Evolutionary conservation across 2,113 vertebrate species (phyloP).

Genomic region (Epinephelus cyanopodus): DNA sequence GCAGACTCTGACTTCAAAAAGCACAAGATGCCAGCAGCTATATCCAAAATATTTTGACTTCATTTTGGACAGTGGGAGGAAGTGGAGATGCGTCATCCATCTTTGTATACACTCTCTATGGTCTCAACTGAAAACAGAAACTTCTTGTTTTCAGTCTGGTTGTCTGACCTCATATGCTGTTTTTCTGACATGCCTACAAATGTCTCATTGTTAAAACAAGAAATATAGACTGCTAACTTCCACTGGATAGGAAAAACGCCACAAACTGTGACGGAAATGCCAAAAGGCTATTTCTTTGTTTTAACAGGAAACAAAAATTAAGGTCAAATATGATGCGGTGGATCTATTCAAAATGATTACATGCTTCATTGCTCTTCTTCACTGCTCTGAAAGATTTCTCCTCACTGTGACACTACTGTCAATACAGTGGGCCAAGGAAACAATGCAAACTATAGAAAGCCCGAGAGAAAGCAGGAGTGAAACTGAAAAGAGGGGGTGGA

Average conservation of each 20-base stretch:
- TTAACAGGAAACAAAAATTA: slow-evolving; percentile 79
- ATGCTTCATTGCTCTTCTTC: slow-evolving; percentile 72
- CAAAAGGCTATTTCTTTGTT: slow-evolving; percentile 75
- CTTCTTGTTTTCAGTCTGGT: background rate
- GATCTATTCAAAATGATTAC: slow-evolving; percentile 78
- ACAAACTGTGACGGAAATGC: slow-evolving; percentile 38
- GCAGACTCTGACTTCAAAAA: no score
- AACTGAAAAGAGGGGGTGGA: slow-evolving; percentile 74
- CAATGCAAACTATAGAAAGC: slow-evolving; percentile 85
- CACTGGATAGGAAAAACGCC: slow-evolving; percentile 40
- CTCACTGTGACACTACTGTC: slow-evolving; percentile 77
- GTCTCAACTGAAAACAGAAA: slow-evolving; percentile 21
- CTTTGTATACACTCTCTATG: no score
- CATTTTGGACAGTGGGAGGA: no score
- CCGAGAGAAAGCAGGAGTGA: slow-evolving; percentile 68
- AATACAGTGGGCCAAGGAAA: slow-evolving; percentile 78
- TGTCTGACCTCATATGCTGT: background rate
- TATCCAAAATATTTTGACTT: no score
- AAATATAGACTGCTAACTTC: slow-evolving; percentile 33
- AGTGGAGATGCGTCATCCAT: no score
- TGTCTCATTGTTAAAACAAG: slow-evolving; percentile 15
- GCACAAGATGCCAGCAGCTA: no score
- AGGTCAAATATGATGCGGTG: slow-evolving; percentile 82
- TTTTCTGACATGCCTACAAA: slow-evolving; percentile 23
- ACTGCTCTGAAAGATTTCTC: slow-evolving; percentile 71